Base-by-base conservation (phyloP, 2,888 invertebrate species). In the Leptodirus hochenwartii region DNA sequence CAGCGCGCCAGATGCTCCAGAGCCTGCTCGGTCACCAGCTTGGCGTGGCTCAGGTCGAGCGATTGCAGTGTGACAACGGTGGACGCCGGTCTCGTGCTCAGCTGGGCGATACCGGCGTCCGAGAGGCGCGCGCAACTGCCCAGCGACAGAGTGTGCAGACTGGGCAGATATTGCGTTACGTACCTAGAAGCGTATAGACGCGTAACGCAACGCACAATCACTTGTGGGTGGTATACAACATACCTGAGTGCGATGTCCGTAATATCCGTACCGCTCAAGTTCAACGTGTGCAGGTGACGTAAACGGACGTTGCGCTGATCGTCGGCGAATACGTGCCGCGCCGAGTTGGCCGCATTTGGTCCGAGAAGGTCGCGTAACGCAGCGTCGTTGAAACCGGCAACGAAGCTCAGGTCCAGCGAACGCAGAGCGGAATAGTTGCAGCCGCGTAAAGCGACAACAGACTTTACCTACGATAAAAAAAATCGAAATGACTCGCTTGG, bases 51-150 rank as follows among this genome's bases (percentile, higher is more conserved):
- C 41, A 88, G 59, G 53, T 85, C 82, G 17, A 88, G 61, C 37
- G 73, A 71, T 35, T 68, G 62, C 37, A 88, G 59, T 30, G 70
- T 70, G 10, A 56, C 56, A n/a, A 73, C 69, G 14, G 73, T 71
- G 25, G 57, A 61, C n/a, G 73, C 71, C 35, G 77, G 72, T 16
- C 71, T 66, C 35, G 81, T 76, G 29, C 78, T 77, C 25, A 88
- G 61, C 54, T 85, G 84, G 15, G 85, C 84, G 27, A 90, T 78
- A 26, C 88, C 88, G 8, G 85, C 82, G 53, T 91, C 88, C 1
- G 87, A 84, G 22, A 91, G 68, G 14, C 85, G 68, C 33, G 80
- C 76, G 54, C 91, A 91, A 32, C 82, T 80, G 38, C 84, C 70
- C 41, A 91, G 63, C 57, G 87, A 82, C 41, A 91, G 56, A 39